phyloP scores from a whole-genome alignment of 2,113 vertebrate genomes.

The Aegypius monachus region DNA sequence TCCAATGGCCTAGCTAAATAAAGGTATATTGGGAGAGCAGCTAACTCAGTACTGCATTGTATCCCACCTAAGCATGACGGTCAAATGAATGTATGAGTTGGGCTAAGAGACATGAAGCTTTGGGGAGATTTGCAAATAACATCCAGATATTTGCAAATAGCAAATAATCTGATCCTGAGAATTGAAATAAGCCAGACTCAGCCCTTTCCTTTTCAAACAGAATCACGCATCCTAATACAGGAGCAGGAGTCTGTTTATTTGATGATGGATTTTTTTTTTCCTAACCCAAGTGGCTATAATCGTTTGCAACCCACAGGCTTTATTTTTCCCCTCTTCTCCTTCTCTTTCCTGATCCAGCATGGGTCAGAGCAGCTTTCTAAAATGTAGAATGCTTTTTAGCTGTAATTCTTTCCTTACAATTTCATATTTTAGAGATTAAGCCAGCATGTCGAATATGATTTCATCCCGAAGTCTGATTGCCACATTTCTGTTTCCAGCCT shows the following conservation, averaged over 20 bases:
- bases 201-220: slow-evolving; percentile 6
- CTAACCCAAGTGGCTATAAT: neutral
- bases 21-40: neutral
- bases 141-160: slow-evolving; percentile 8
- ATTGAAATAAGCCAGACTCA: neutral
- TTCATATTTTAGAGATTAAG: slow-evolving; percentile 50
- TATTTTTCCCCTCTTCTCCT: neutral
- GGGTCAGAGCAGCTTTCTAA: slow-evolving; percentile 34
- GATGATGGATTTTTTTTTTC: neutral
- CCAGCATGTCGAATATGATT: slow-evolving; percentile 60
- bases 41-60: neutral
- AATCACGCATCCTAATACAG: neutral
- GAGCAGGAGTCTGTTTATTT: neutral
- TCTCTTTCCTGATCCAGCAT: neutral
- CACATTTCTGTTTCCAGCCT: slow-evolving; percentile 45
- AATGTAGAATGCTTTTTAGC: slow-evolving; percentile 50
- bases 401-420: slow-evolving; percentile 58
- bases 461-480: slow-evolving; percentile 47
- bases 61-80: neutral
- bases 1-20: neutral
- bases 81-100: neutral
- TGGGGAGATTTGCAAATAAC: slow-evolving; percentile 18
- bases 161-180: slow-evolving; percentile 19
- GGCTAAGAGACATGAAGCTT: neutral
- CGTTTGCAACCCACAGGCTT: neutral